Conservation (phyloP, 1,140 invertebrate genomes). For the Penaeus indicus region DNA sequence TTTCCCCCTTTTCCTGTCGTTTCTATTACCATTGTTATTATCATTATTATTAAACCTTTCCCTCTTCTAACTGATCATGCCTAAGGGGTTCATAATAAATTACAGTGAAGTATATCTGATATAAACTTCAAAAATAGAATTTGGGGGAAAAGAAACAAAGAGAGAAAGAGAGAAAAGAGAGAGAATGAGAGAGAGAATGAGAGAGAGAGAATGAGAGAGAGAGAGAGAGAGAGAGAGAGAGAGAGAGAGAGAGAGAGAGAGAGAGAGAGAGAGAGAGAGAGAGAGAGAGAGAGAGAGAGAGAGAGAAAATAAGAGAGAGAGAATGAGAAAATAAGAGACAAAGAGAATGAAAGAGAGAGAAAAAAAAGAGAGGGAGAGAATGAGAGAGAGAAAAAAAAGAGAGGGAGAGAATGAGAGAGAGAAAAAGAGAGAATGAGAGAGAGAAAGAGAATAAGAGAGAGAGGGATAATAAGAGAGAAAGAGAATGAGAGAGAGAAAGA, state of each 20-base stretch:
- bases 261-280: constrained; percentile 20
- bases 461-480: no score
- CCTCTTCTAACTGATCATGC: no score
- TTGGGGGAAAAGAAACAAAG: neutral
- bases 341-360: neutral
- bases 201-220: neutral
- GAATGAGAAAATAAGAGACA: constrained; percentile 9
- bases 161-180: constrained; percentile 16
- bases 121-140: neutral
- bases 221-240: constrained; percentile 25
- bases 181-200: neutral
- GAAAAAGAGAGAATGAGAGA: no score
- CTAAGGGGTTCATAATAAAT: no score
- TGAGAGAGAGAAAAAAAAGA: neutral
- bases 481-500: no score
- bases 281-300: constrained; percentile 28
- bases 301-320: neutral
- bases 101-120: no score
- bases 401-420: no score
- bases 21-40: no score
- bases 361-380: neutral
- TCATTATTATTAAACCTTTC: no score
- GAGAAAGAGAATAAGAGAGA: no score
- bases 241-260: neutral
- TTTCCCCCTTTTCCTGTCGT: no score